Base-by-base conservation (phyloP, 2,888 invertebrate species). In the Parnassius mnemosyne region DNA sequence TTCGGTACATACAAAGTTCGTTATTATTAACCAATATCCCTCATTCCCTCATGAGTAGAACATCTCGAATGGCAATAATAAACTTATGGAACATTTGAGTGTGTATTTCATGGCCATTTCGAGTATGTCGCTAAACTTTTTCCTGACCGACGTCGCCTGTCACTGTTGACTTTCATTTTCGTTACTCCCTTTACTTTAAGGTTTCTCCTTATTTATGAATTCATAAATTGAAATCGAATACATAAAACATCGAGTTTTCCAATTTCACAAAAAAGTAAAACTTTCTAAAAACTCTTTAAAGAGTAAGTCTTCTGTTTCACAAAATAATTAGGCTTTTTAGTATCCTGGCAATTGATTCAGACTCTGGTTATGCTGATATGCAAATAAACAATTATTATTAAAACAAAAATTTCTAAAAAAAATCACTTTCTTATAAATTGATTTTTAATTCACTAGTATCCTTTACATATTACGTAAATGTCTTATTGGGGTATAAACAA, bases 21-120 rank as follows among this genome's bases (percentile, higher is more conserved):
- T 61, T 57, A 57, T 61, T 61, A 61, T 57, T 61, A 56, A 61
- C 52, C 61, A 53, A 57, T 61, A 61, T 64, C 50, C 55, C 60
- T 56, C 61, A 34, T 34, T 34, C 34, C 55, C 58, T 56, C 61
- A 65, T 59, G 56, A 66, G 61, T 57, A 53, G 59, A 51, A 52
- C 61, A 34, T 65, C 63, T 65, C 67, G 68, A 68, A 70, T 72
- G 72, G 81, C 73, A 81, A 82, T 82, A 81, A 80, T 75, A 74
- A 79, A 82, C 80, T 81, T 80, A 75, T 69, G 66, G 72, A 73
- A 71, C 74, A 71, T 76, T 76, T 69, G 72, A 80, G 77, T 71
- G 77, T 70, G 69, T 74, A 72, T 74, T 79, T 71, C 69, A 70
- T 72, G 76, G 78, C 77, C 80, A 79, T 73, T 79, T 79, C 60